Percentiles rank a stretch among this genome's conserved stretches.
These are phyloP conservation scores for Callospermophilus lateralis DNA, from an alignment of 2,113 vertebrate genomes.

Conservation along the genomic window DNA sequence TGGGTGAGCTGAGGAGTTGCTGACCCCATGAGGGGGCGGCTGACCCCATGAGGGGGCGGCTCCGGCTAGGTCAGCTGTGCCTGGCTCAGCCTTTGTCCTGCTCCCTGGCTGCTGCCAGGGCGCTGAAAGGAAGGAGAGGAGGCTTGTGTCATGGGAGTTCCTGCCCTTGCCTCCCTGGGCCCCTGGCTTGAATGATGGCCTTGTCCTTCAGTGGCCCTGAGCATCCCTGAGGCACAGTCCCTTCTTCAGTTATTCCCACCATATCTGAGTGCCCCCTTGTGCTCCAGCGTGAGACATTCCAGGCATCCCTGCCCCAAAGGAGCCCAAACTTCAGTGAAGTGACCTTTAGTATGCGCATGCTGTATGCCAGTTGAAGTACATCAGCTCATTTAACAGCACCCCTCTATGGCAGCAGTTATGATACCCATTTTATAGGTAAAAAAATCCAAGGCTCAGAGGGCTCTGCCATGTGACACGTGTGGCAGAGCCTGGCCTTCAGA, in stretches of 20 bases:
- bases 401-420: background rate
- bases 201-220: background rate
- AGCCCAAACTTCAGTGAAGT: background rate
- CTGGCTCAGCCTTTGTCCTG: background rate
- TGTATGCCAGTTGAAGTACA: background rate
- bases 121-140: background rate
- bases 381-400: background rate
- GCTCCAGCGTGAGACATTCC: background rate
- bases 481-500: background rate
- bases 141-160: background rate
- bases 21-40: background rate
- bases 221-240: background rate
- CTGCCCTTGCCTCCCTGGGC: background rate
- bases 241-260: background rate
- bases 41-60: rapidly evolving
- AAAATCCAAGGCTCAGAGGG: background rate
- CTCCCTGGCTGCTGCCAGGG: background rate
- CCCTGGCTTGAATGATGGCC: background rate
- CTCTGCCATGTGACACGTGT: too few relatives aligned
- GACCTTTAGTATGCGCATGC: background rate
- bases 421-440: background rate
- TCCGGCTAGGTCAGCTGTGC: background rate
- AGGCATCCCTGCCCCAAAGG: background rate
- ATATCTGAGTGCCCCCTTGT: background rate
- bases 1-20: background rate